A percentile compares a stretch with the other conserved stretches of the same genome.
Conservation (phyloP, 2,888 invertebrate genomes). For the Pomacea canaliculata region DNA sequence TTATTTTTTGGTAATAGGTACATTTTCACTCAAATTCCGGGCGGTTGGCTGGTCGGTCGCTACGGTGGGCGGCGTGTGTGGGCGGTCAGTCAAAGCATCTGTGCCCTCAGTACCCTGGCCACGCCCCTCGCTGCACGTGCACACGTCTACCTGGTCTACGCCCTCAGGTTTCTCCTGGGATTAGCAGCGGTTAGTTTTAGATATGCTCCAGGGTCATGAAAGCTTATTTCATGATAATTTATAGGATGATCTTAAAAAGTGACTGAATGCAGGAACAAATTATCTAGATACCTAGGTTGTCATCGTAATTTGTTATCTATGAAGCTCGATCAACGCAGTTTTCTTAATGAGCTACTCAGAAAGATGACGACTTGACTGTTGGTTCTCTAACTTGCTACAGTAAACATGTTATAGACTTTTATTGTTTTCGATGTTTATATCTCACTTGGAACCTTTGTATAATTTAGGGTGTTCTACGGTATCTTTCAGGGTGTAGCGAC, state of each 20-base stretch:
- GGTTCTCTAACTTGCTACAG: too few species aligned
- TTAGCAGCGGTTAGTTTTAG: constrained; percentile 68
- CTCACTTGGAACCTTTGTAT: too few species aligned
- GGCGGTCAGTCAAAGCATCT: constrained; percentile 21
- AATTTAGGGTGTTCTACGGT: too few species aligned
- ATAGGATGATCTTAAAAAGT: too few species aligned
- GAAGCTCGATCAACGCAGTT: background rate
- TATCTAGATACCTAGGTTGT: too few species aligned
- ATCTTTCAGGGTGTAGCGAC: constrained; percentile 73
- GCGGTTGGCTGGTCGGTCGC: constrained; percentile 33
- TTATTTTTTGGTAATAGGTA: constrained; percentile 50
- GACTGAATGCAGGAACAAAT: too few species aligned
- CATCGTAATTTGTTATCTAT: background rate
- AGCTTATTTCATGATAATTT: too few species aligned
- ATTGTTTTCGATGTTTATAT: too few species aligned
- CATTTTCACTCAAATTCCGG: constrained; percentile 53
- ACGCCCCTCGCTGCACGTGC: constrained; percentile 28
- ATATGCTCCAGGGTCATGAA: too few species aligned
- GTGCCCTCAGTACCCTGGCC: constrained; percentile 25
- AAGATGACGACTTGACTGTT: too few species aligned
- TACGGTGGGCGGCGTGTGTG: constrained; percentile 33
- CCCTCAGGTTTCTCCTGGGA: constrained; percentile 59
- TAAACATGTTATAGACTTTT: too few species aligned
- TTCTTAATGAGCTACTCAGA: too few species aligned
- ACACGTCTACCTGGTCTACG: constrained; percentile 25